Evolutionary conservation across 1,140 invertebrate species (phyloP), one percentile per base, ranked within the genome.

Genomic region (Diuraphis noxia): DNA sequence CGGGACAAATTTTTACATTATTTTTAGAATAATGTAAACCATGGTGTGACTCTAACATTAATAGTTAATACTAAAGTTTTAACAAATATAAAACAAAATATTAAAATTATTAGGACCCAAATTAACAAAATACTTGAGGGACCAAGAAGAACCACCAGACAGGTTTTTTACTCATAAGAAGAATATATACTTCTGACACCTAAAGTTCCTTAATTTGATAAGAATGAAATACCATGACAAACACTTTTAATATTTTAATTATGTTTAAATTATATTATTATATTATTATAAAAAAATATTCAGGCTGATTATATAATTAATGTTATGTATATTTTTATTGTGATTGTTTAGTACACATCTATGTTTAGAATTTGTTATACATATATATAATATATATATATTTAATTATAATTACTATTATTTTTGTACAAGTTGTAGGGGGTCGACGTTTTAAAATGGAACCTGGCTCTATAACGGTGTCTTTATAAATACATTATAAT

Each of bases 141-240:
- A 91, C 89, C 89, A 91, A 77, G 13, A 90, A 90, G n/a, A 89
- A 90, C 63, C 89, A 52, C 89, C 77, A 91, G 3, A 30, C 72
- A 91, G 89, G 89, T 82, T 81, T 91, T 91, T 81, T 91, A 91
- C 89, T 91, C 72, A 91, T 88, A 52, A 91, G 72, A 91, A 91
- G 89, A 79, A 81, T 34, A 38, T 91, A 79, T n/a, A 81, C 89
- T 91, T 81, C 40, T 91, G 72, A 91, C 77, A 91, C 89, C 77
- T 82, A 91, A 91, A 91, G 89, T 91, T 91, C 89, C 89, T 91
- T 91, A 91, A 81, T 91, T 79, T 82, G 40, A 91, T 91, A 91
- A 91, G 89, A 91, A 91, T 91, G 89, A 91, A 91, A 82, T 91
- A 82, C 89, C 77, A 91, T 91, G 89, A 91, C 89, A 91, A 91